Evolutionary conservation across 2,888 invertebrate species (phyloP).

Genomic region (Lepidocyrtoides sp.): DNA sequence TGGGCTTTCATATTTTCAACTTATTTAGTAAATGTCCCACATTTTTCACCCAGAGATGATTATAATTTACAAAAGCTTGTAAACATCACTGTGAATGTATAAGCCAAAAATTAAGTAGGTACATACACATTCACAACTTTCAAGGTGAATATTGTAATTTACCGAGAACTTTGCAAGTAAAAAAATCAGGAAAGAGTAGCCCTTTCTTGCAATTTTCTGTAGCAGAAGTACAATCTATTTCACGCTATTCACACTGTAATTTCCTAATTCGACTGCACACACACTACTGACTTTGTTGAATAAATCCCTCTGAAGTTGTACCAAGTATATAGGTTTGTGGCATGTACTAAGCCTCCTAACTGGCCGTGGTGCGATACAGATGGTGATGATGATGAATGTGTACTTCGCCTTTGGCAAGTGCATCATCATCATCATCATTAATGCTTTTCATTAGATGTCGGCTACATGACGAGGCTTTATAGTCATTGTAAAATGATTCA

Average conservation of each 20-base stretch:
- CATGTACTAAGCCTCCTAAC: background rate
- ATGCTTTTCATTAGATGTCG: slow-evolving; percentile 20
- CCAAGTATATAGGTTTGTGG: background rate
- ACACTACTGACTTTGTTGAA: slow-evolving; percentile 1
- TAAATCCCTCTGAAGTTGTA: slow-evolving; percentile 10
- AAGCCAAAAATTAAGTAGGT: background rate
- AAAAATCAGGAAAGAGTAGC: slow-evolving; percentile 24
- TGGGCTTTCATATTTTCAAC: background rate
- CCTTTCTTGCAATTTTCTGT: background rate
- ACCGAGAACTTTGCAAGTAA: slow-evolving; percentile 28
- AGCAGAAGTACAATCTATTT: slow-evolving; percentile 63
- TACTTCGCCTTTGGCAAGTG: slow-evolving; percentile 49
- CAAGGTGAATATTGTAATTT: slow-evolving; percentile 33
- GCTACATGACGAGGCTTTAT: background rate
- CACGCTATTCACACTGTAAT: slow-evolving; percentile 68
- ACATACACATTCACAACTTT: slow-evolving; percentile 36
- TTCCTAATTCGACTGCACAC: slow-evolving; percentile 16
- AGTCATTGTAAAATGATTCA: background rate
- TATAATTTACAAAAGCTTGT: slow-evolving; percentile 36
- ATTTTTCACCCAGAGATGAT: slow-evolving; percentile 43
- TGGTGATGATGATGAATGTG: slow-evolving; percentile 11
- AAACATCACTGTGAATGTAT: background rate
- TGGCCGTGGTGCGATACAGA: background rate
- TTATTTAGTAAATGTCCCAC: slow-evolving; percentile 37
- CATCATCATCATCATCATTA: background rate